phyloP scores from a whole-genome alignment of 2,888 invertebrate species.

The Boloria selene region DNA sequence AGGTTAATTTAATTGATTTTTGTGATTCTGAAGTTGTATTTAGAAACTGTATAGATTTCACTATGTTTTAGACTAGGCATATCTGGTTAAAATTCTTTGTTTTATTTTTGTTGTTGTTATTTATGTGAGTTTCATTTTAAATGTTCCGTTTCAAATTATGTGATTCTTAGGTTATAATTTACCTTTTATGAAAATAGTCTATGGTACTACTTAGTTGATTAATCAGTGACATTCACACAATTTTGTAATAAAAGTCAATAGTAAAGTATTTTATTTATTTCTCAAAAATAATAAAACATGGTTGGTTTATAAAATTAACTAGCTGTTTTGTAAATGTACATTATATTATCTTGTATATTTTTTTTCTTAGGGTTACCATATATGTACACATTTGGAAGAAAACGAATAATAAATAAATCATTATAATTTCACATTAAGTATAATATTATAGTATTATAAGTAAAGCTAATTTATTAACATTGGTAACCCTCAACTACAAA shows the following conservation, averaged over 20 bases:
- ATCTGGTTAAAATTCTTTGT: constrained; percentile 48
- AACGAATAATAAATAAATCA: too few species aligned
- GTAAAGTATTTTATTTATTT: constrained; percentile 23
- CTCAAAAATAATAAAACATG: constrained; percentile 27
- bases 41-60: constrained; percentile 24
- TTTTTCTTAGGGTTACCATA: constrained; percentile 45
- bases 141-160: constrained; percentile 42
- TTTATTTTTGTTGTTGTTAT: constrained; percentile 64
- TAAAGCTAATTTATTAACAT: not conserved
- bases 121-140: constrained; percentile 53
- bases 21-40: constrained; percentile 26
- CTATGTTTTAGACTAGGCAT: constrained; percentile 24
- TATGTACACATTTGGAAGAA: not conserved
- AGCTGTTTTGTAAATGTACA: constrained; percentile 50
- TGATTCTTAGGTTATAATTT: constrained; percentile 43
- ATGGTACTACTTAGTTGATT: constrained; percentile 20
- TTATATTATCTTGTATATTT: constrained; percentile 36
- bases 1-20: constrained; percentile 32
- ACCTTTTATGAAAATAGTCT: constrained; percentile 15
- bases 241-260: constrained; percentile 21
- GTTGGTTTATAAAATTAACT: constrained; percentile 56
- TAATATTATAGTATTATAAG: too few species aligned
- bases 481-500: constrained; percentile 30
- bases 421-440: too few species aligned
- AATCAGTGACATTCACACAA: constrained; percentile 9